Evolutionary conservation across 2,113 vertebrate species (phyloP), one percentile per base, ranked within the genome.

Genomic region (Prionailurus viverrinus): DNA sequence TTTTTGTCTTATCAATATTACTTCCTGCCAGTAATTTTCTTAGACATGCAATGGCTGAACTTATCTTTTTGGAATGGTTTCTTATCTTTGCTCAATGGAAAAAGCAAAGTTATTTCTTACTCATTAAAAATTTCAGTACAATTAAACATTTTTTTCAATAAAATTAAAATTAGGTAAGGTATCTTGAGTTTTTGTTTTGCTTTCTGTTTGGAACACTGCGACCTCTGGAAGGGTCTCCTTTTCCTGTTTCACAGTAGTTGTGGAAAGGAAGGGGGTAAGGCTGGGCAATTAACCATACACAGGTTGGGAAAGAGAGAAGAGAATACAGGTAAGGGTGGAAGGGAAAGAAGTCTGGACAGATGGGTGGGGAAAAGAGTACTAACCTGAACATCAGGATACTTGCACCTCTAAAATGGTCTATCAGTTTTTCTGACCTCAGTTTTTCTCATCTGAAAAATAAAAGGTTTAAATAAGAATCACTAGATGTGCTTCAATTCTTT

Each of bases 391-490:
- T 65, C 39, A 84, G 82, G 33, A 71, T 39, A 78, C 45, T 71
- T 41, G 23, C 36, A 18, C 69, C 91, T 94, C 55, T 48, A 74
- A 48, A 27, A 15, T 19, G 41, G 48, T 29, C 41, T 82, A 45
- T 84, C 68, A 33, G 48, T 66, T 78, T 69, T 93, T 86, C 78
- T 63, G 68, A 58, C 19, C 25, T 97, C 14, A 39, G 25, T 91
- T 95, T 95, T 92, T 87, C 76, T 91, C 78, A 91, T 83, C 53
- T 82, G 63, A 93, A 95, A 95, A 96, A 86, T 51, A 31, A 94
- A 45, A 85, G 41, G 7, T 92, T 68, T 93, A 31, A 8, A 51
- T 95, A 79, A 89, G 68, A 96, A 86, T 74, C 85, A 91, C 31
- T 89, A 89, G 19, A 86, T 45, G 13, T 84, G 78, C 96, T 93